Evolutionary conservation across 1,140 invertebrate genomes (phyloP).

Genomic region (Hesperophylax magnus): DNA sequence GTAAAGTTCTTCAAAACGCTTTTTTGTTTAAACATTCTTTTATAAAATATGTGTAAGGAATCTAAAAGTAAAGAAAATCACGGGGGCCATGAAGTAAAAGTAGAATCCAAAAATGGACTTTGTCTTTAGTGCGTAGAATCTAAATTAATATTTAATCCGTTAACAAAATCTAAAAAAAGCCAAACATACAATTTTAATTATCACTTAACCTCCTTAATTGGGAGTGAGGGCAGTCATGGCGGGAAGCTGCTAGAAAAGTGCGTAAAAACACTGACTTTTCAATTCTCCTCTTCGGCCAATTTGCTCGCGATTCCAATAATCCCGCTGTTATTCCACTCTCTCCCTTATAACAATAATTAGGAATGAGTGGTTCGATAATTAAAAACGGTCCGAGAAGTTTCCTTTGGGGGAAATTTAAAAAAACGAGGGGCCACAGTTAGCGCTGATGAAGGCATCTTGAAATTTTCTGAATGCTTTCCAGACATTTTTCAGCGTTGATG

Average conservation of each 20-base stretch:
- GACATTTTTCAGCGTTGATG: too few relatives aligned
- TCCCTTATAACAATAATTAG: constrained; percentile 73
- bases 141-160: too few relatives aligned
- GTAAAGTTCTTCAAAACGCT: too few relatives aligned
- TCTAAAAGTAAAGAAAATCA: too few relatives aligned
- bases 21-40: too few relatives aligned
- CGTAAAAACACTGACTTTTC: constrained; percentile 56
- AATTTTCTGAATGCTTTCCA: neutral
- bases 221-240: neutral
- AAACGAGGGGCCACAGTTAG: constrained; percentile 5
- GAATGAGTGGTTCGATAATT: constrained; percentile 74
- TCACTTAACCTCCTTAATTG: constrained; percentile 33
- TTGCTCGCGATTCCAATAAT: constrained; percentile 57
- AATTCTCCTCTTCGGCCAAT: constrained; percentile 55
- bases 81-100: too few relatives aligned
- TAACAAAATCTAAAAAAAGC: neutral
- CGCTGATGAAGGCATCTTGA: neutral
- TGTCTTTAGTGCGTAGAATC: too few relatives aligned
- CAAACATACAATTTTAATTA: neutral
- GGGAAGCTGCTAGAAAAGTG: constrained; percentile 39
- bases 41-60: too few relatives aligned
- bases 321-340: constrained; percentile 55
- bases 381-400: constrained; percentile 69
- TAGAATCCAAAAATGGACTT: too few relatives aligned
- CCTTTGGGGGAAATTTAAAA: constrained; percentile 35